Base-by-base conservation (phyloP, 2,797 vertebrate genomes). In the Neosilurus hyrtlii region DNA sequence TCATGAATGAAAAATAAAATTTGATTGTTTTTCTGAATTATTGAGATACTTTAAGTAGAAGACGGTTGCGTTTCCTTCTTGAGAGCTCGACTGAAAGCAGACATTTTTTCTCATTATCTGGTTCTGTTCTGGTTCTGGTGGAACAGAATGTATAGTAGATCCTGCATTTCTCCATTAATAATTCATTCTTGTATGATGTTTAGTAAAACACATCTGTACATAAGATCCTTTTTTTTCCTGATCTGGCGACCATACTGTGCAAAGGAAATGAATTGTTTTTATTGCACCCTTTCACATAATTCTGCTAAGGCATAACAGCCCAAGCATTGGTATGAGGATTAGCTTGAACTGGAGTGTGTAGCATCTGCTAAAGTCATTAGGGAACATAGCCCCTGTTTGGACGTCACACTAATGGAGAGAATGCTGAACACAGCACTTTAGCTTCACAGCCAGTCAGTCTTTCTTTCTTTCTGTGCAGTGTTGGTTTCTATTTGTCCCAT, bases 301-400 rank as follows among this genome's bases (percentile, higher is more conserved):
- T 59, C 22, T 24, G 30, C 52, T 14, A 26, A 24, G 9, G 3
- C 56, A 75, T 71, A 52, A 14, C 82, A 35, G 26, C 7, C 11
- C 49, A 49, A 24, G 63, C 61, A 20, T 22, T n/a, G n/a, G n/a
- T 26, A 54, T 61, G 71, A 2, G 83, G 57, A 57, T 82, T 83
- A 72, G 81, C 59, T 70, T 81, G 37, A 81, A 43, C 77, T 83
- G 81, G 66, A 74, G 68, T 72, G 75, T 84, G 72, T 85, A 80
- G 76, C 84, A 62, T 84, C 86, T 88, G 86, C 67, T 85, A 9
- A 79, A 81, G 82, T 59, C 87, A 86, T 86, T 84, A 86, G 67
- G 68, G 24, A 85, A 63, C 26, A 75, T 61, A 56, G 79, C 24
- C 52, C 68, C 76, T 68, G 71, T 52, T 68, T 49, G 14, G 30